Conservation (phyloP, 2,888 invertebrate species). For the Tolmerus cingulatus region DNA sequence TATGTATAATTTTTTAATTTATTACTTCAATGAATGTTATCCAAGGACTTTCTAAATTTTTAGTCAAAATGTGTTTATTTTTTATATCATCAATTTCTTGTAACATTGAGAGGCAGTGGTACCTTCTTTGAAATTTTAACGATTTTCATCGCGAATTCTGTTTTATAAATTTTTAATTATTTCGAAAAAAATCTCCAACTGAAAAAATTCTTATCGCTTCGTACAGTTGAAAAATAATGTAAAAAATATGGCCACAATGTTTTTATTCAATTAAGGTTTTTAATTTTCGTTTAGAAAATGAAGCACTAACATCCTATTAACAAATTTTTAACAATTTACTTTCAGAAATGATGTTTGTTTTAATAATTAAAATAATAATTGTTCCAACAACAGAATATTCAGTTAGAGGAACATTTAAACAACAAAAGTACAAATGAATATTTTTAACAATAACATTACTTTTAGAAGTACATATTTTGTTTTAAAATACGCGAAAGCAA, state of each 20-base stretch:
- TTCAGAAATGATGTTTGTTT: background rate
- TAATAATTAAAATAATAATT: background rate
- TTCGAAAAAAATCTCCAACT: background rate
- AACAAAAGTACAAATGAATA: background rate
- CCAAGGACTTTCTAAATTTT: slow-evolving; percentile 22
- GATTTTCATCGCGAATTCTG: slow-evolving; percentile 10
- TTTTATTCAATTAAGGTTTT: background rate
- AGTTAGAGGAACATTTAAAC: background rate
- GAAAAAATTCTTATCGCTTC: background rate
- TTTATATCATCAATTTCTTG: background rate
- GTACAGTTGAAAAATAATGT: background rate
- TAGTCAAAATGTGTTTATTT: background rate
- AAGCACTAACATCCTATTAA: background rate
- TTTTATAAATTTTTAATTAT: background rate
- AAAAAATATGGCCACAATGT: background rate
- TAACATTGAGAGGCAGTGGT: slow-evolving; percentile 18
- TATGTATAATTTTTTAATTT: slow-evolving; percentile 34
- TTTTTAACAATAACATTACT: background rate
- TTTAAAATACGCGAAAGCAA: background rate
- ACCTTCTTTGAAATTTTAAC: slow-evolving; percentile 33
- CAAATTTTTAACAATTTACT: background rate
- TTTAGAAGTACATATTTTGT: background rate
- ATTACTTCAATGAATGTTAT: slow-evolving; percentile 37
- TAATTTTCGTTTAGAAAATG: background rate
- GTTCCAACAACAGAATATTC: background rate